Evolutionary conservation across 2,797 vertebrate species (phyloP).

Genomic region (Octomys mimax): DNA sequence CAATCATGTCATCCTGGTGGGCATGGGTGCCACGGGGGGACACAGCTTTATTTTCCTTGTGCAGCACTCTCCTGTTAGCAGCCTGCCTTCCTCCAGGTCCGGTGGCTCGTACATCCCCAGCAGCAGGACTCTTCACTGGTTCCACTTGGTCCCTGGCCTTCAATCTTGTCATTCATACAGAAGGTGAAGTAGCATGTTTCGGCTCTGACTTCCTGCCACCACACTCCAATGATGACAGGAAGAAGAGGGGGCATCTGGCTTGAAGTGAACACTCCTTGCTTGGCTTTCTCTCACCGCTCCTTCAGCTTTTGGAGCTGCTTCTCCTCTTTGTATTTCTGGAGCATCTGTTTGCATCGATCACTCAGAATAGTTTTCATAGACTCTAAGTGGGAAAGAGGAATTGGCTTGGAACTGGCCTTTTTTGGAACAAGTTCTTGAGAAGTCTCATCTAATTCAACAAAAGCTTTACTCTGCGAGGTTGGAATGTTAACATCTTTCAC

Average conservation of each 20-base stretch:
- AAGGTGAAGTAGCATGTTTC: slow-evolving; percentile 76
- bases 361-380: slow-evolving; percentile 32
- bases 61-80: no score
- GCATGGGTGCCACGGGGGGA: no score
- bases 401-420: slow-evolving; percentile 79
- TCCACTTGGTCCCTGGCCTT: no score
- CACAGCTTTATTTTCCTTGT: no score
- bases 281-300: slow-evolving; percentile 92
- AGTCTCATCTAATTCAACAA: slow-evolving; percentile 87
- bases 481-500: slow-evolving; percentile 87
- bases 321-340: slow-evolving; percentile 95
- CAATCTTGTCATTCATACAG: no score
- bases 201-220: slow-evolving; percentile 77
- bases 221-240: slow-evolving; percentile 82
- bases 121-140: no score
- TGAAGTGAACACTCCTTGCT: slow-evolving; percentile 94
- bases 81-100: no score
- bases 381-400: slow-evolving; percentile 36
- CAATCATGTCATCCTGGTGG: no score
- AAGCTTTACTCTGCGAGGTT: slow-evolving; percentile 72
- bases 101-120: no score
- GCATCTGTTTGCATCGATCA: slow-evolving; percentile 91
- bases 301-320: slow-evolving; percentile 94
- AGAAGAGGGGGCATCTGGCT: slow-evolving; percentile 78
- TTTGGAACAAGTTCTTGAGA: slow-evolving; percentile 84